phyloP scores from a whole-genome alignment of 1,140 invertebrate species.

The Papilio aristodemus region DNA sequence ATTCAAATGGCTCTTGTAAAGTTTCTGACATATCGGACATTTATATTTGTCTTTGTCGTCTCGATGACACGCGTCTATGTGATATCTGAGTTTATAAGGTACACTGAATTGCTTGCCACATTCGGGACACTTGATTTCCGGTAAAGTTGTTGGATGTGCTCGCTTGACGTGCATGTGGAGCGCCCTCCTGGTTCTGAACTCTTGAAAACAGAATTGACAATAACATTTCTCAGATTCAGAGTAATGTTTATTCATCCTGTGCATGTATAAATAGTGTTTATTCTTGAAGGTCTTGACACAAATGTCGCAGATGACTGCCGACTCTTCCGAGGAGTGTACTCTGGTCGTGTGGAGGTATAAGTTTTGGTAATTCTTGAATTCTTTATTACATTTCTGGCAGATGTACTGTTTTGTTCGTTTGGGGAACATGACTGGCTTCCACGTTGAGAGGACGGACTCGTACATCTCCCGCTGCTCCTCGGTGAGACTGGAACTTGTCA shows the following conservation, averaged over 20 bases:
- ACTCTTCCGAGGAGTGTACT: conserved; percentile 68
- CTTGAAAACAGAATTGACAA: conserved; percentile 71
- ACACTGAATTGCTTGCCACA: conserved; percentile 68
- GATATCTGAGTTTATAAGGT: conserved; percentile 67
- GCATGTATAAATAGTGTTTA: conserved; percentile 75
- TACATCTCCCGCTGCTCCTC: conserved; percentile 72
- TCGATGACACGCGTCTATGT: conserved; percentile 59
- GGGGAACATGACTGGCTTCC: conserved; percentile 69
- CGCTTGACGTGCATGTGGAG: conserved; percentile 68
- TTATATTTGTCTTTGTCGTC: conserved; percentile 62
- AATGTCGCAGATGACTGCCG: conserved; percentile 64
- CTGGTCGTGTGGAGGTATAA: conserved; percentile 68
- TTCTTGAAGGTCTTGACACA: conserved; percentile 75
- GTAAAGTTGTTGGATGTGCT: conserved; percentile 64
- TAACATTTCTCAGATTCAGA: conserved; percentile 69
- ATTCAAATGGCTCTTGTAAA: conserved; percentile 67
- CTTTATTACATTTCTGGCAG: conserved; percentile 70
- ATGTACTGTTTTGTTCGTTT: conserved; percentile 65
- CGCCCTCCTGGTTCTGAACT: conserved; percentile 64
- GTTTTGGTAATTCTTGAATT: conserved; percentile 76
- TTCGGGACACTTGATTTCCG: conserved; percentile 66
- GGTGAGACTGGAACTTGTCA: conserved; percentile 57
- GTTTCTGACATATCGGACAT: conserved; percentile 67
- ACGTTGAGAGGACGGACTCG: conserved; percentile 67
- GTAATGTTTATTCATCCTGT: conserved; percentile 74